Evolutionary conservation across 1,140 invertebrate species (phyloP).

Genomic region (Trichonephila inaurata): DNA sequence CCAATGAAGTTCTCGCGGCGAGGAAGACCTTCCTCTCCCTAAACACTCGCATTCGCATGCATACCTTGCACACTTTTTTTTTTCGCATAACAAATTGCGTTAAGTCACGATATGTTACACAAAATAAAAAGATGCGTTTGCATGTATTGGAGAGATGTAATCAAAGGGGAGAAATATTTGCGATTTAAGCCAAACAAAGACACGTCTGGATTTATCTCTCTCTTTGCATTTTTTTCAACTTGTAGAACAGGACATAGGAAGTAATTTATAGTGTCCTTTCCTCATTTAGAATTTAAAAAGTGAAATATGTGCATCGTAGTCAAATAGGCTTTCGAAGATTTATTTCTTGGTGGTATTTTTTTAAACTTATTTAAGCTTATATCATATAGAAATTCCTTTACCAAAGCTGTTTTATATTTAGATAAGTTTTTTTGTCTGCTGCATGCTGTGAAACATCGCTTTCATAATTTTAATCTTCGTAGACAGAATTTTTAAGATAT

Average conservation of each 20-base stretch:
- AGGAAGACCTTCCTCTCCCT: conserved; percentile 4
- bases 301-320: not conserved
- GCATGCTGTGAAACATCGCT: too few species aligned
- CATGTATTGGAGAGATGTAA: not conserved
- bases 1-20: not conserved
- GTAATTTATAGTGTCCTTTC: not conserved
- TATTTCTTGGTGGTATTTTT: too few species aligned
- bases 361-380: too few species aligned
- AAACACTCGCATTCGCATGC: not conserved
- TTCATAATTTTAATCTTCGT: too few species aligned
- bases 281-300: not conserved
- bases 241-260: not conserved
- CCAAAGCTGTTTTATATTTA: too few species aligned
- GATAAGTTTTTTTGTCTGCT: too few species aligned
- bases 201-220: not conserved
- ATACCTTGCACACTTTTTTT: not conserved
- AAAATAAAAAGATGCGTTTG: not conserved
- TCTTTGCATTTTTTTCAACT: not conserved
- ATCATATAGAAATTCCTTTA: too few species aligned
- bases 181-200: not conserved
- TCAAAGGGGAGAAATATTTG: conserved; percentile 17
- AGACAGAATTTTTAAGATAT: too few species aligned
- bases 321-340: too few species aligned
- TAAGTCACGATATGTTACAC: conserved; percentile 5
- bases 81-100: not conserved